phyloP scores from a whole-genome alignment of 2,113 vertebrate species.

The Melospiza georgiana region DNA sequence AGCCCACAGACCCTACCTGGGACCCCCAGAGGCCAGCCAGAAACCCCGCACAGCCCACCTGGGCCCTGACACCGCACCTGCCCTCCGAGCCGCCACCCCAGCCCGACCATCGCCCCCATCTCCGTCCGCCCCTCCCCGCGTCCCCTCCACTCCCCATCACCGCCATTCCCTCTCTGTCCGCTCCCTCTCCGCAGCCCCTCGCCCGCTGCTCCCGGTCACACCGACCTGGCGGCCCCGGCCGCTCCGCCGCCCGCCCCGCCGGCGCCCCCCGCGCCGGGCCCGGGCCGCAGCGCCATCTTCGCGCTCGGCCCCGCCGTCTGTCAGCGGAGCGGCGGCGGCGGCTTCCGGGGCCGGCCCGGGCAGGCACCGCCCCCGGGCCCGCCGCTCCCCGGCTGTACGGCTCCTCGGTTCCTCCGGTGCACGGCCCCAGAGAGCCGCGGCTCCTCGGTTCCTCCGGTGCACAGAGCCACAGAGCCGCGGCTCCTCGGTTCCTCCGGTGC shows the following conservation, averaged over 20 bases:
- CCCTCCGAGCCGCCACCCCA: neutral
- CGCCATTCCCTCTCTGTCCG: neutral
- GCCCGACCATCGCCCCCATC: neutral
- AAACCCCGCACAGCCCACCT: neutral
- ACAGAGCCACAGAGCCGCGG: accelerated
- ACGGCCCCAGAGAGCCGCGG: too few species aligned
- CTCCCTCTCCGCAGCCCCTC: neutral
- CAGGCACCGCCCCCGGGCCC: neutral
- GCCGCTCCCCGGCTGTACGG: neutral
- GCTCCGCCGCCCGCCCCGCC: too few species aligned
- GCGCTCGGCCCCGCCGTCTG: too few species aligned
- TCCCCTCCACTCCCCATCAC: neutral
- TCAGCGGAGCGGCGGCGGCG: too few species aligned
- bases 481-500: too few species aligned
- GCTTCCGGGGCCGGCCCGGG: neutral
- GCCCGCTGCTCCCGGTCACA: too few species aligned
- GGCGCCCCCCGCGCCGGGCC: too few species aligned
- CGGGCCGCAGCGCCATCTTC: too few species aligned
- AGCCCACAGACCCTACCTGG: accelerated
- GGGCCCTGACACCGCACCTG: neutral
- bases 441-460: accelerated
- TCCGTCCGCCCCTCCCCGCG: neutral
- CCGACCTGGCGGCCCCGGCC: too few species aligned
- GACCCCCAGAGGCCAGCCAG: neutral
- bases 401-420: neutral